A percentile compares a stretch with the other conserved stretches of the same genome.
Conservation (phyloP, 2,113 vertebrate genomes). For the Myiagra hebetior region DNA sequence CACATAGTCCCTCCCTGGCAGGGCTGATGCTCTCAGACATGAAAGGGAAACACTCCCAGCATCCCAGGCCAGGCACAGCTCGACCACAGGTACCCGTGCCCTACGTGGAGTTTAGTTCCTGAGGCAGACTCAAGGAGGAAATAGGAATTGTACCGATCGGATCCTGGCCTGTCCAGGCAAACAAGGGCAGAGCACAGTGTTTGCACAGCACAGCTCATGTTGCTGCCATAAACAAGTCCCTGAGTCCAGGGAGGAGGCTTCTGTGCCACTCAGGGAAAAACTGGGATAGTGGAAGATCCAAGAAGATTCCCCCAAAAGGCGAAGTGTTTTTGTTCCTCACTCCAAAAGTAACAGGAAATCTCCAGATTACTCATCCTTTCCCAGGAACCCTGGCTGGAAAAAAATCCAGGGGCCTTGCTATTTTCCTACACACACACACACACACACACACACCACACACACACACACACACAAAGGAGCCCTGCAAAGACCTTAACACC, state of each 20-base stretch:
- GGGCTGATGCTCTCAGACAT: not conserved
- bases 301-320: not conserved
- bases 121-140: not conserved
- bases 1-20: not conserved
- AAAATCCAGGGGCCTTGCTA: slow-evolving; percentile 34
- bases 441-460: not conserved
- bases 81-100: not conserved
- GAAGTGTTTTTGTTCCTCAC: not conserved
- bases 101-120: not conserved
- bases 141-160: fast-evolving
- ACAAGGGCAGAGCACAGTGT: not conserved
- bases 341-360: slow-evolving; percentile 56
- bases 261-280: not conserved
- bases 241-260: not conserved
- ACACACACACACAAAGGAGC: not conserved
- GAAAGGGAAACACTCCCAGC: not conserved
- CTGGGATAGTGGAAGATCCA: not conserved
- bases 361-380: slow-evolving; percentile 58
- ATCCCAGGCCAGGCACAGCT: not conserved
- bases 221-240: not conserved
- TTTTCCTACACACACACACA: slow-evolving; percentile 11
- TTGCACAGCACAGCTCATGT: fast-evolving
- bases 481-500: slow-evolving; percentile 55
- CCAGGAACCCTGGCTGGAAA: slow-evolving; percentile 58
- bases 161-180: not conserved